Evolutionary conservation across 2,888 invertebrate genomes (phyloP).

Genomic region (Dryobotodes eremita): DNA sequence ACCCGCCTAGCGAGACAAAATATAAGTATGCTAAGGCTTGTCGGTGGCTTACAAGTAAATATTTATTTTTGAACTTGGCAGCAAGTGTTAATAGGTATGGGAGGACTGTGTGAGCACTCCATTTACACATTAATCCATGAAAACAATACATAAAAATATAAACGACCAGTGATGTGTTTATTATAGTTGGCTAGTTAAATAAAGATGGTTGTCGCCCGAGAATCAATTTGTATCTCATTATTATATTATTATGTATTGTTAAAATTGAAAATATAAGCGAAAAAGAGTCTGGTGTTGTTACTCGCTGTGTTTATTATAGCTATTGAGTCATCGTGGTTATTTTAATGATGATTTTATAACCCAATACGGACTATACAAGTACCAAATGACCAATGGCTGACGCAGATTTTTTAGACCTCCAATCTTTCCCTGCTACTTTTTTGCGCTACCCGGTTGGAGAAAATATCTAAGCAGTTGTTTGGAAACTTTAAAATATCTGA

Average conservation of each 20-base stretch:
- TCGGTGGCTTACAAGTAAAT: too few species aligned
- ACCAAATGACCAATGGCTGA: neutral
- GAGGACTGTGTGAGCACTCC: conserved; percentile 21
- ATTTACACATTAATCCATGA: conserved; percentile 30
- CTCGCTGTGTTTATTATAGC: neutral
- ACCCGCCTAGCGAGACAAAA: too few species aligned
- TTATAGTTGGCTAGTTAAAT: conserved; percentile 39
- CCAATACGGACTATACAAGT: neutral
- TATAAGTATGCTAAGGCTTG: too few species aligned
- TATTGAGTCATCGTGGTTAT: conserved; percentile 3
- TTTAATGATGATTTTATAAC: neutral
- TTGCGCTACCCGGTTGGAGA: too few species aligned
- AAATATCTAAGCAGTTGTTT: too few species aligned
- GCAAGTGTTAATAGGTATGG: too few species aligned
- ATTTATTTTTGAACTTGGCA: too few species aligned
- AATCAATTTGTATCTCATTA: conserved; percentile 57
- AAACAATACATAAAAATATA: conserved; percentile 40
- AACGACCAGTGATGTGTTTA: conserved; percentile 47
- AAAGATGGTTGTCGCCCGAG: conserved; percentile 23
- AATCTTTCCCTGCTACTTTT: too few species aligned
- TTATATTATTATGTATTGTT: conserved; percentile 40
- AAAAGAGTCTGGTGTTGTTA: neutral
- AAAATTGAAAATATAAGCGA: neutral
- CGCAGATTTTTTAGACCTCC: neutral
- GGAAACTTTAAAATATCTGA: neutral